Base-by-base conservation (phyloP, 92 coral and sea anemone species). In the Palythoa grandiflora region DNA sequence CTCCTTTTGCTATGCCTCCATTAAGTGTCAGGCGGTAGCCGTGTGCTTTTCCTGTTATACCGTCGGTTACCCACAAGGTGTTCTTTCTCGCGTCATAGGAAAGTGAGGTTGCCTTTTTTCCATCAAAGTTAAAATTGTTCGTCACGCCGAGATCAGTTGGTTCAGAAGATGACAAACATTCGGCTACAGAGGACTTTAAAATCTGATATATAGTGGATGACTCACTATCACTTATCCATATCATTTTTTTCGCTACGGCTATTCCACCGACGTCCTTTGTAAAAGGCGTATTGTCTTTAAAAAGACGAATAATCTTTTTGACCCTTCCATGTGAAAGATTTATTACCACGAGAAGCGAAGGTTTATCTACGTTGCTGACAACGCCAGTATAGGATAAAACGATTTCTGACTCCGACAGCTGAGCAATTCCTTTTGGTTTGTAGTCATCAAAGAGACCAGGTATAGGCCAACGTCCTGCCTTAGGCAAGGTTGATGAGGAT, bases 381-480 rank as follows among this genome's bases (percentile, higher is more conserved):
- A 95, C 96, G 16, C 98, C 98, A 12, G 91, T 89, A 94, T 91
- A 91, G 35, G 93, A 94, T 13, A 95, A 88, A 17, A 95, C 2
- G 89, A 95, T 89, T 53, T 86, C 87, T 36, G 90, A 81, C 10
- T 83, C 77, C 3, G 96, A 90, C 11, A 93, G 86, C 35, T 90
- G 93, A 20, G 96, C 75, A 65, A 93, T 93, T 13, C 95, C 91
- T 76, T 91, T 80, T 12, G 88, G 90, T 79, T 95, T 95, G 80
- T 95, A 95, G 61, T 95, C 88, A 70, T 93, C 98, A 90, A 93
- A 95, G 36, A 95, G 90, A 12, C 98, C 98, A 0, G 98, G 96
- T 14, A 85, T 90, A 12, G 86, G 87, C 98, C 96, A 95, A 37
- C 91, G 86, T 21, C 96, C 98, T 11, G 88, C 66, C 5, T 77